Base-by-base conservation (phyloP, 2,888 invertebrate species). In the Lampropteryx suffumata region DNA sequence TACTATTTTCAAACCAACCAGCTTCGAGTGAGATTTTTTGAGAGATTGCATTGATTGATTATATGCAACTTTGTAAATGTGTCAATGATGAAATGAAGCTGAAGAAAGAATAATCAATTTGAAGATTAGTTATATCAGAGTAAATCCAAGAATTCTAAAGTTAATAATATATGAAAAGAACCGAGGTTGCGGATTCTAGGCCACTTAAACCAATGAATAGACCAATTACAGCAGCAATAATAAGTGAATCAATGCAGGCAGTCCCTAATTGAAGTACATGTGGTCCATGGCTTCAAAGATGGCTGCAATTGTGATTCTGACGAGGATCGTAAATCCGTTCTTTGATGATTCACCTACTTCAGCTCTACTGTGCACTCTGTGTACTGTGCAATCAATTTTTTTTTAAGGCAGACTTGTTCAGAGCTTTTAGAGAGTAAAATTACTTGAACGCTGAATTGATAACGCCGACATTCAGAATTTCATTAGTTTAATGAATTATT, bases 241-340 rank as follows among this genome's bases (percentile, higher is more conserved):
- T 17, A 17, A 17, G 4, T 17, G 17, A 50, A 58, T 65, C 52
- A 52, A 53, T 49, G 57, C 44, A 3, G 17, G 17, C 17, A 52
- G 56, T 10, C n/a, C 17, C 5, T 42, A 40, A 47, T 55, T 45
- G 45, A 53, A 45, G 13, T 47, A 56, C 39, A 21, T 11, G 34
- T n/a, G 13, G 21, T 30, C 12, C 26, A 35, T 11, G 27, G 17
- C 17, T 21, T 55, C 59, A 64, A 63, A 64, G 64, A 64, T 44
- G 62, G 61, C 54, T 57, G 65, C 66, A 67, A 63, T 69, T 66
- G 65, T 32, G 26, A 29, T 41, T 36, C 9, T 30, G 43, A 50
- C 57, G 57, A 57, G 62, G 64, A 42, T 75, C 76, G 65, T 76
- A 74, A 76, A 77, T 42, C 68, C 54, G 43, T 51, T 64, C 72